A percentile compares a stretch with the other conserved stretches of the same genome.
These are phyloP conservation scores for Melanotaenia duboulayi DNA, from an alignment of 2,113 vertebrate species.

Conservation along the genomic window DNA sequence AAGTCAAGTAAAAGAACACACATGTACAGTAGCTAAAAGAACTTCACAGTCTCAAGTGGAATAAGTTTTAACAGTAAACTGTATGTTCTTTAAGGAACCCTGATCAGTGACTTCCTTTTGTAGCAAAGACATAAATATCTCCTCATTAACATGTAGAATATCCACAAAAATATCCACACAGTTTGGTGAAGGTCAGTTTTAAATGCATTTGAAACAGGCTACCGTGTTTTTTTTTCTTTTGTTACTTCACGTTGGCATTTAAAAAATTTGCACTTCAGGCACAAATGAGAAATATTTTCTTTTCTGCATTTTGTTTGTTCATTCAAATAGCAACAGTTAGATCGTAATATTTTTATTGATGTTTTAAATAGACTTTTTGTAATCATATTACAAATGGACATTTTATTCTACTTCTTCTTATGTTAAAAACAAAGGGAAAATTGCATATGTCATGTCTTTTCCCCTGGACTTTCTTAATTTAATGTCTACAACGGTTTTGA, in stretches of 20 bases:
- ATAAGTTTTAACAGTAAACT: conserved; percentile 1
- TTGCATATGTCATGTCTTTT: no score
- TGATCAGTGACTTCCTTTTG: conserved; percentile 4
- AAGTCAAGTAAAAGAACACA: no score
- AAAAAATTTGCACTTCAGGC: conserved; percentile 1
- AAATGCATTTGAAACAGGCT: conserved; percentile 7
- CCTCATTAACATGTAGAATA: background rate
- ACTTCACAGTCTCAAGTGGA: background rate
- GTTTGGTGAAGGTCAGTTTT: background rate
- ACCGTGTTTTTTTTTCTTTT: background rate
- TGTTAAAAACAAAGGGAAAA: no score
- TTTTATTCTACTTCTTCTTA: no score
- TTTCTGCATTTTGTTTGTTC: no score
- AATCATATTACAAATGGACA: no score
- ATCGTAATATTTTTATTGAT: background rate
- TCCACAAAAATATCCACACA: background rate
- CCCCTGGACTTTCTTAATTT: no score
- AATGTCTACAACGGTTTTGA: no score
- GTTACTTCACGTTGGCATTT: background rate
- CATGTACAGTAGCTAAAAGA: background rate
- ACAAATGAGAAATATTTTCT: background rate
- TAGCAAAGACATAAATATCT: background rate
- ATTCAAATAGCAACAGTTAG: background rate
- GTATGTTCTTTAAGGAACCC: background rate
- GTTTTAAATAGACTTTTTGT: no score